Evolutionary conservation across 2,797 vertebrate species (phyloP), one percentile per base, ranked within the genome.

Genomic region (Mareca strepera): DNA sequence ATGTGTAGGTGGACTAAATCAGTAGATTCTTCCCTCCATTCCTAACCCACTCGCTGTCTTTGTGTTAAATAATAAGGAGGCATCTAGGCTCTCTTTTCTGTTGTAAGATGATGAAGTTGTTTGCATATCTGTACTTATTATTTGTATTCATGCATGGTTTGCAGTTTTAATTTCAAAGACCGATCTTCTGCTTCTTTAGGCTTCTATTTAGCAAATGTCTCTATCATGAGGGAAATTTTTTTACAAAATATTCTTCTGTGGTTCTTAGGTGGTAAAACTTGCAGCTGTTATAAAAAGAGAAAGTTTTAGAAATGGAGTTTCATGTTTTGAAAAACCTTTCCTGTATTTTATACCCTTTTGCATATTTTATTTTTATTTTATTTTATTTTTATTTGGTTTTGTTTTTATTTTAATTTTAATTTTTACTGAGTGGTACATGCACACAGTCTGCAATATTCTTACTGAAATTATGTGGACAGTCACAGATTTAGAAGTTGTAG

Each of bases 351-450:
- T 79, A 69, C 16, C 7, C 68, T 12, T 70, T 92, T 79, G 9
- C 43, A 9, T 43, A 74, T 73, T 75, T 16, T 5, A 48, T 48
- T 25, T 48, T 48, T 9, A 52, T 26, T 50, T 39, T 39, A 39
- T 39, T 39, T 26, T 26, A 26, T 26, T 50, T 13, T 8, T 44
- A 17, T 43, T 43, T 43, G 43, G 1, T 43, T 44, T 44, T 44
- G 43, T 44, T 15, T 50, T 26, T 50, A 12, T n/a, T 28, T 43
- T 62, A 9, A 22, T 17, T 11, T 29, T 33, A 37, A 25, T 44
- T 15, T 60, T 16, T 4, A 25, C 4, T 43, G 3, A 1, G 0
- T 41, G 33, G 1, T 69, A 4, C 41, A 17, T 23, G 2, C 23
- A 9, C 11, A 60, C 23, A 78, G 1, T 64, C 13, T 48, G 29